phyloP scores from a whole-genome alignment of 1,140 invertebrate species.

The Drosophila lacertosa region DNA sequence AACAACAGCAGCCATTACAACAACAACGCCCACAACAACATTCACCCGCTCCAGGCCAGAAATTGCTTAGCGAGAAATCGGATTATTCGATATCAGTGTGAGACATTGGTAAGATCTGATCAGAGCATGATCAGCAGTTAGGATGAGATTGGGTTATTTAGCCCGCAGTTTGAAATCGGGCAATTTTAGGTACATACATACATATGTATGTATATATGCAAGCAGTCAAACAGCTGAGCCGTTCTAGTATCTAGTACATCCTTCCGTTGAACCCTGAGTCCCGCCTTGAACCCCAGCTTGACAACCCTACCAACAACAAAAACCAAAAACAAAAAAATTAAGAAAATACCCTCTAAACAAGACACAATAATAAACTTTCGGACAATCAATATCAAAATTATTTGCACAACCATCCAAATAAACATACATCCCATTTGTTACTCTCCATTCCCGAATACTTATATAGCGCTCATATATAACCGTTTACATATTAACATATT shows the following conservation, averaged over 20 bases:
- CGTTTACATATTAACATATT: conserved; percentile 32
- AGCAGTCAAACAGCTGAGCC: conserved; percentile 48
- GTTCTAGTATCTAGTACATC: conserved; percentile 34
- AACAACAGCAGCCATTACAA: conserved; percentile 73
- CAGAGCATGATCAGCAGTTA: conserved; percentile 57
- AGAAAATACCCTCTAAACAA: too few relatives aligned
- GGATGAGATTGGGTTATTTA: conserved; percentile 62
- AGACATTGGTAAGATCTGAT: conserved; percentile 81
- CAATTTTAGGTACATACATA: too few relatives aligned
- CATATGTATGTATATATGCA: too few relatives aligned
- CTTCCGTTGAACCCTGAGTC: conserved; percentile 13
- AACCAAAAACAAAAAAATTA: conserved; percentile 6
- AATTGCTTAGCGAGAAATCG: conserved; percentile 81
- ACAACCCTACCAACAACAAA: conserved; percentile 20
- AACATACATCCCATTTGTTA: conserved; percentile 62
- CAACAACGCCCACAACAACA: conserved; percentile 76
- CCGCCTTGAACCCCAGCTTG: conserved; percentile 41
- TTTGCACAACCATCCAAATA: conserved; percentile 62
- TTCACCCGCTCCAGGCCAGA: conserved; percentile 81
- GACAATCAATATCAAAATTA: conserved; percentile 79
- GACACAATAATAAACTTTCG: conserved; percentile 68
- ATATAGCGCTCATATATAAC: conserved; percentile 44
- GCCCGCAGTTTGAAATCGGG: conserved; percentile 13
- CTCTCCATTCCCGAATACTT: conserved; percentile 45
- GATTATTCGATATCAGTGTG: conserved; percentile 84